phyloP scores from a whole-genome alignment of 2,888 invertebrate species.

The Hirtodrosophila trivittata region DNA sequence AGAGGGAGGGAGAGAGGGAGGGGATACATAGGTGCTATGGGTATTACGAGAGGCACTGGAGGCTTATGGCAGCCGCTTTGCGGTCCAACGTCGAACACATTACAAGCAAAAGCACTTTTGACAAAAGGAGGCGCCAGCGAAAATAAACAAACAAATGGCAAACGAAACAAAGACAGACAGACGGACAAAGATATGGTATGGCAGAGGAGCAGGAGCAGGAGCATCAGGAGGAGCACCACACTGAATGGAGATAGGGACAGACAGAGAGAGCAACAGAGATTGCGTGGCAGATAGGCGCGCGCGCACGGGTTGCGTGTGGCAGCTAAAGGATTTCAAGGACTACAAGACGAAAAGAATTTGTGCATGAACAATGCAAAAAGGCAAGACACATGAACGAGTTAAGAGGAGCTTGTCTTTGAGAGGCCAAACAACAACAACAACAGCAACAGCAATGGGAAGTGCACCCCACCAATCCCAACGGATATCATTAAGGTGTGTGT shows the following conservation, averaged over 20 bases:
- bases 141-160: conserved; percentile 78
- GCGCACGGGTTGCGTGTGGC: conserved; percentile 40
- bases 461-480: conserved; percentile 31
- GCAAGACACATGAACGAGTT: conserved; percentile 23
- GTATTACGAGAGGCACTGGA: conserved; percentile 3
- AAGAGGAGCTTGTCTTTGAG: conserved; percentile 47
- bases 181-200: conserved; percentile 32
- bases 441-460: conserved; percentile 18
- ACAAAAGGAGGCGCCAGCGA: conserved; percentile 79
- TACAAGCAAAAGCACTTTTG: conserved; percentile 79
- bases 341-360: conserved; percentile 66
- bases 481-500: conserved; percentile 70
- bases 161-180: conserved; percentile 64
- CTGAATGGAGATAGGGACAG: not conserved
- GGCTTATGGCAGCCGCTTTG: conserved; percentile 41
- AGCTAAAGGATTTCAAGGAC: conserved; percentile 75
- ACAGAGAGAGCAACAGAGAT: conserved; percentile 25
- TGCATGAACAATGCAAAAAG: conserved; percentile 70
- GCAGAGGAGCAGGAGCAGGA: too few species aligned
- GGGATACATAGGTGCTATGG: conserved; percentile 1
- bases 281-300: conserved; percentile 51
- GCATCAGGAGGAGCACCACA: not conserved
- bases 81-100: conserved; percentile 76
- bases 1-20: not conserved
- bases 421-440: conserved; percentile 18